Evolutionary conservation across 2,888 invertebrate genomes (phyloP).

Genomic region (Drosophila melanocephala): DNA sequence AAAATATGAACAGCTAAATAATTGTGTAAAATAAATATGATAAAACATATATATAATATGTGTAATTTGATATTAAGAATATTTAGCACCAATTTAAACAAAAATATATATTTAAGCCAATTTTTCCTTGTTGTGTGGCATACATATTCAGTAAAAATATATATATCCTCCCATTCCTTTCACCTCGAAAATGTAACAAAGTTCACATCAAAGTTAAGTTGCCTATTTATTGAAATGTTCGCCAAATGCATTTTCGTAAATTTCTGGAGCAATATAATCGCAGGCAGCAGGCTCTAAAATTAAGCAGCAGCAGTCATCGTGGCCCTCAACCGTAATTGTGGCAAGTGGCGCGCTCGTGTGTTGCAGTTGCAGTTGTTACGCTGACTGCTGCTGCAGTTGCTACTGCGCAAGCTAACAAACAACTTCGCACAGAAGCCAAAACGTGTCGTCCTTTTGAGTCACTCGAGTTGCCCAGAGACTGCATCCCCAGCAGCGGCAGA

Average conservation of each 20-base stretch:
- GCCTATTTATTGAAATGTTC: not conserved
- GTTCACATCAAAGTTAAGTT: not conserved
- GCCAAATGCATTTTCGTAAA: constrained; percentile 71
- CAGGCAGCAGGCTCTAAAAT: constrained; percentile 68
- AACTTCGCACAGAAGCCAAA: constrained; percentile 76
- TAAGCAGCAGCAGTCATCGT: constrained; percentile 62
- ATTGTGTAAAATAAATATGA: not conserved
- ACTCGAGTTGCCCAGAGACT: constrained; percentile 56
- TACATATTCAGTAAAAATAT: not conserved
- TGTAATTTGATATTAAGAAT: not conserved
- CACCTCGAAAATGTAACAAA: not conserved
- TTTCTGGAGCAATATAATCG: constrained; percentile 83
- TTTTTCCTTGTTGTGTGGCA: too few species aligned
- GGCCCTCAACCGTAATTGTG: constrained; percentile 68
- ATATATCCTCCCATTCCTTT: not conserved
- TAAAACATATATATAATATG: too few species aligned
- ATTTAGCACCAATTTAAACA: not conserved
- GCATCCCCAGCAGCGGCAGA: constrained; percentile 11
- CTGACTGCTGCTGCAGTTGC: constrained; percentile 41
- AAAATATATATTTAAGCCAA: not conserved
- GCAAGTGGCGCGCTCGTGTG: constrained; percentile 67
- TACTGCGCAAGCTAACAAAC: constrained; percentile 62
- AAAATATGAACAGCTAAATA: not conserved
- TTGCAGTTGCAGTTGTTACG: constrained; percentile 33
- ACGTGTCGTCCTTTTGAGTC: constrained; percentile 81